Evolutionary conservation across 2,797 vertebrate species (phyloP).

Genomic region (Malacoraja senta): DNA sequence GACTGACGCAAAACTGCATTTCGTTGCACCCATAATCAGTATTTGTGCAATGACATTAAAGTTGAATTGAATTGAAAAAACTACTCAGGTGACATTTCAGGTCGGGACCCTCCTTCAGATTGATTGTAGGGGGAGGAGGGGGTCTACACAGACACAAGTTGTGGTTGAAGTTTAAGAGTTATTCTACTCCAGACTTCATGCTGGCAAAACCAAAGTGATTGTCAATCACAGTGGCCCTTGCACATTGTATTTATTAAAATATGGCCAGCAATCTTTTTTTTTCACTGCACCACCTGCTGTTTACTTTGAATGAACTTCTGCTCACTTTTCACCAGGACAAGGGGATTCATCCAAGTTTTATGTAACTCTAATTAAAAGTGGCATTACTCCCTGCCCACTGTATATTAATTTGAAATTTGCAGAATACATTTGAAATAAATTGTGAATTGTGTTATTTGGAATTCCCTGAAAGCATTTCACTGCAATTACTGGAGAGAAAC

Average conservation of each 20-base stretch:
- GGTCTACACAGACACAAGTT: not conserved
- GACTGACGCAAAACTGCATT: no score
- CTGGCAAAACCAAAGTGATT: not conserved
- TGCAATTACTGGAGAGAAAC: not conserved
- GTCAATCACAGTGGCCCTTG: not conserved
- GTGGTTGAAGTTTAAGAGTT: not conserved
- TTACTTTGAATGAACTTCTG: not conserved
- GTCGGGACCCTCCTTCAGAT: no score
- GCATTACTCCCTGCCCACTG: not conserved
- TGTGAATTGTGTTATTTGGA: not conserved
- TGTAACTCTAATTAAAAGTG: no score
- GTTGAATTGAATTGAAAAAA: no score
- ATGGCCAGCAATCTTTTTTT: not conserved
- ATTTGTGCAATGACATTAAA: no score
- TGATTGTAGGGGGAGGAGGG: no score
- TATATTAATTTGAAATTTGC: not conserved
- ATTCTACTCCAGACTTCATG: not conserved
- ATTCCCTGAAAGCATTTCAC: not conserved
- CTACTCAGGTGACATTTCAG: not conserved
- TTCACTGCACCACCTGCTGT: not conserved
- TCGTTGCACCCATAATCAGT: no score
- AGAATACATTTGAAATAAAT: not conserved
- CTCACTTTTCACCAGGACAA: not conserved
- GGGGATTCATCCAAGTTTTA: not conserved
- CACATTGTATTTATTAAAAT: not conserved